phyloP scores from a whole-genome alignment of 1,140 invertebrate genomes.

The Drosophila trapezifrons region DNA sequence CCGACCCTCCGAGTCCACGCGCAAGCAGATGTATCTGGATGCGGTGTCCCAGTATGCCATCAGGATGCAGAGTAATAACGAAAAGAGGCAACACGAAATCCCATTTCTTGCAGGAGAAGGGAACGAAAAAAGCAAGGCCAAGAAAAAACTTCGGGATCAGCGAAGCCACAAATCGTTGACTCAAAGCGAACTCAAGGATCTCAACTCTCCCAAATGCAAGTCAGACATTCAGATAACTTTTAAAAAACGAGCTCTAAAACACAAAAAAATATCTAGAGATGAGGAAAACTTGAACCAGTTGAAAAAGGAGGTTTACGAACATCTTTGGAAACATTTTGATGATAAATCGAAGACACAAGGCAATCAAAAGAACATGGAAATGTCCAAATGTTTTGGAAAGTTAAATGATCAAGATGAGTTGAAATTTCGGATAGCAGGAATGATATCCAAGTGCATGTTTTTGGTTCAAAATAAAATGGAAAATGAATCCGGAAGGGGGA shows the following conservation, averaged over 20 bases:
- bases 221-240: too few species aligned
- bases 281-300: background rate
- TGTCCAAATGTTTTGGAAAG: background rate
- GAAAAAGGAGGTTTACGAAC: background rate
- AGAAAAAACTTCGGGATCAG: background rate
- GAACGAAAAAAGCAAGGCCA: too few species aligned
- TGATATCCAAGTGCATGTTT: conserved; percentile 10
- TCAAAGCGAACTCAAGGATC: background rate
- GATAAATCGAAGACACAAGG: background rate
- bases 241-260: background rate
- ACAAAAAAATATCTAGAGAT: background rate
- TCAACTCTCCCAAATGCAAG: background rate
- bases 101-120: too few species aligned
- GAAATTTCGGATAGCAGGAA: conserved; percentile 9
- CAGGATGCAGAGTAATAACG: too few species aligned
- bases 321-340: background rate
- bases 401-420: background rate
- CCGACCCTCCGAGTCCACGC: background rate
- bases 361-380: background rate
- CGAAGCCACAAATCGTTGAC: background rate
- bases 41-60: too few species aligned
- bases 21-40: too few species aligned
- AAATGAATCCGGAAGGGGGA: background rate
- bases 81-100: too few species aligned
- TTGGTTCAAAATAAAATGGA: background rate